Evolutionary conservation across 1,140 invertebrate genomes (phyloP).

Genomic region (Diorhabda sublineata): DNA sequence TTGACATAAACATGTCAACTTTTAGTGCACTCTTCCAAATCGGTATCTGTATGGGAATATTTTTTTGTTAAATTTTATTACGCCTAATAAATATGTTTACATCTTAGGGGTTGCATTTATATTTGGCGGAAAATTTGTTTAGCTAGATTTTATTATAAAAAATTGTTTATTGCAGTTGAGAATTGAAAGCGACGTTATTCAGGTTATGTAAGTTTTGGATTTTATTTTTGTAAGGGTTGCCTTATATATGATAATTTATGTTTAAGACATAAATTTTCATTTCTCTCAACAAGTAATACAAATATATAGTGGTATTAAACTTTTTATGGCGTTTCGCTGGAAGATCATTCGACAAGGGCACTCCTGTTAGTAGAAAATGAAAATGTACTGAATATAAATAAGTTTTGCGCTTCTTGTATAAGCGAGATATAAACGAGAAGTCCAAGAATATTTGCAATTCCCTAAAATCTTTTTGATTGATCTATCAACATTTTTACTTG

Average conservation of each 20-base stretch:
- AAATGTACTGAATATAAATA: constrained; percentile 1
- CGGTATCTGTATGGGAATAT: constrained; percentile 25
- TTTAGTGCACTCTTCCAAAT: constrained; percentile 18
- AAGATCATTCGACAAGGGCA: background rate
- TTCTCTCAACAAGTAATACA: constrained; percentile 5
- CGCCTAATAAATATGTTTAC: constrained; percentile 31
- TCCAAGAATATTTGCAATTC: too few species aligned
- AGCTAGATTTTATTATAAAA: constrained; percentile 5
- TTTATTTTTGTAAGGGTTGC: background rate
- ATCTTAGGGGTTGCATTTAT: constrained; percentile 25
- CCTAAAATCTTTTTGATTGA: too few species aligned
- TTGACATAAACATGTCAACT: constrained; percentile 33
- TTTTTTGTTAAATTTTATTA: constrained; percentile 26
- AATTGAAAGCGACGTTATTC: too few species aligned
- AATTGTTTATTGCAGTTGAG: background rate
- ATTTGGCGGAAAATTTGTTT: constrained; percentile 32
- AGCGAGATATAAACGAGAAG: too few species aligned
- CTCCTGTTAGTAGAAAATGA: background rate
- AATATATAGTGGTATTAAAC: constrained; percentile 11
- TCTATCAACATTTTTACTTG: too few species aligned
- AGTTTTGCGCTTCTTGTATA: background rate
- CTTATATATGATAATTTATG: background rate
- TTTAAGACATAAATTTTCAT: constrained; percentile 8
- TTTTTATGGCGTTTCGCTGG: background rate
- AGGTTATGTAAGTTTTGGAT: constrained; percentile 2